Evolutionary conservation across 2,113 vertebrate genomes (phyloP).

Genomic region (Otocyon megalotis): DNA sequence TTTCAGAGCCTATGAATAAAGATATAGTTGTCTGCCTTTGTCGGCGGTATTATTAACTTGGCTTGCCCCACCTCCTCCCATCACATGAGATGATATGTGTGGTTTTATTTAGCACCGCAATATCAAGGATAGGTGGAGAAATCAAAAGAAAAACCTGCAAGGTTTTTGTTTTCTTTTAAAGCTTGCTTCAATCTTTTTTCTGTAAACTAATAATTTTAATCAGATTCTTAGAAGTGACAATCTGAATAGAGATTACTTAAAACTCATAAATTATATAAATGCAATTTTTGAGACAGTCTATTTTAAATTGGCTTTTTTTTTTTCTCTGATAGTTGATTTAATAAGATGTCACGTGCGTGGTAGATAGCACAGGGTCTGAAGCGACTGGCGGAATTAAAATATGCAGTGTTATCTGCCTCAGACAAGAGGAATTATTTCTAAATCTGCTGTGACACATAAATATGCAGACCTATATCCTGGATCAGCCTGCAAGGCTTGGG

Average conservation of each 20-base stretch:
- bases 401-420: conserved; percentile 52
- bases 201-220: conserved; percentile 73
- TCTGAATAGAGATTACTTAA: conserved; percentile 70
- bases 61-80: neutral
- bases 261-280: conserved; percentile 76
- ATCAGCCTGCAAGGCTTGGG: neutral
- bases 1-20: conserved; percentile 63
- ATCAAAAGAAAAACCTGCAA: neutral
- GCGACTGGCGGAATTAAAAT: conserved; percentile 37
- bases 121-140: neutral
- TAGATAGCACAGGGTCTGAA: conserved; percentile 37
- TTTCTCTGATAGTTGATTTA: conserved; percentile 53
- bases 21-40: conserved; percentile 72
- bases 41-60: conserved; percentile 39
- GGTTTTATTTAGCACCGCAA: conserved; percentile 53
- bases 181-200: conserved; percentile 41
- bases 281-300: conserved; percentile 74
- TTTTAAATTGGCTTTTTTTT: conserved; percentile 63
- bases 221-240: conserved; percentile 64
- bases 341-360: conserved; percentile 1
- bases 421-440: conserved; percentile 56
- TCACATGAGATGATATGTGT: neutral
- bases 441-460: conserved; percentile 8
- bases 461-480: neutral
- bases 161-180: neutral